Evolutionary conservation across 1,140 invertebrate species (phyloP).

Genomic region (Drosophila ficusphila): DNA sequence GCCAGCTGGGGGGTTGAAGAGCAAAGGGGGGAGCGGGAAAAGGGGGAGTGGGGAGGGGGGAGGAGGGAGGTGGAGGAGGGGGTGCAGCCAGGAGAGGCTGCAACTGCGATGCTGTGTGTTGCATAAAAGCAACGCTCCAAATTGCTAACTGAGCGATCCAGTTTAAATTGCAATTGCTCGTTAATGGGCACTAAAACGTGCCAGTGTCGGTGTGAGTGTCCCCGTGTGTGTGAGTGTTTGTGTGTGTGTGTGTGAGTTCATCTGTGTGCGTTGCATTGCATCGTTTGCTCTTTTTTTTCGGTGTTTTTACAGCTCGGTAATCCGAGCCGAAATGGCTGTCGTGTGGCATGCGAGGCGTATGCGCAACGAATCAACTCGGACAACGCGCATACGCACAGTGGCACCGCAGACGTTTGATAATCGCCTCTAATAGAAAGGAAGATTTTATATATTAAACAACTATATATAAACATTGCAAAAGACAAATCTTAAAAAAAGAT

Average conservation of each 20-base stretch:
- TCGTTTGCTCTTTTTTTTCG: constrained; percentile 22
- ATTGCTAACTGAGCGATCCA: constrained; percentile 83
- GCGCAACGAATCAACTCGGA: constrained; percentile 59
- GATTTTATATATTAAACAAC: too few species aligned
- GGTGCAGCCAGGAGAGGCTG: constrained; percentile 29
- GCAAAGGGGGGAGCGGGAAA: not conserved
- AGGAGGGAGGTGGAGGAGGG: not conserved
- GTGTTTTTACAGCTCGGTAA: constrained; percentile 55
- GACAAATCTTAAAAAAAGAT: too few species aligned
- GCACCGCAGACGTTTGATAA: not conserved
- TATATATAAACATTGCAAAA: too few species aligned
- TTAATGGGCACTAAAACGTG: constrained; percentile 84
- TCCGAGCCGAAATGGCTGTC: constrained; percentile 60
- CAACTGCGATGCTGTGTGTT: constrained; percentile 58
- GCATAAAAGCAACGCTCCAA: constrained; percentile 83
- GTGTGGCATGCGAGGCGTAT: constrained; percentile 74
- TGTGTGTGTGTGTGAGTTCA: constrained; percentile 7
- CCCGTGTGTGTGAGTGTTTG: constrained; percentile 10
- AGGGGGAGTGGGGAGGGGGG: not conserved
- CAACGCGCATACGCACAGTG: constrained; percentile 72
- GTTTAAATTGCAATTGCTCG: constrained; percentile 84
- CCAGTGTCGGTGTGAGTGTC: constrained; percentile 62
- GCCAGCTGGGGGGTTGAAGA: not conserved
- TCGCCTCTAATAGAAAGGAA: not conserved
- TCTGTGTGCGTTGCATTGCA: constrained; percentile 29